Evolutionary conservation across 2,113 vertebrate species (phyloP), one percentile per base, ranked within the genome.

Genomic region (Carettochelys insculpta): DNA sequence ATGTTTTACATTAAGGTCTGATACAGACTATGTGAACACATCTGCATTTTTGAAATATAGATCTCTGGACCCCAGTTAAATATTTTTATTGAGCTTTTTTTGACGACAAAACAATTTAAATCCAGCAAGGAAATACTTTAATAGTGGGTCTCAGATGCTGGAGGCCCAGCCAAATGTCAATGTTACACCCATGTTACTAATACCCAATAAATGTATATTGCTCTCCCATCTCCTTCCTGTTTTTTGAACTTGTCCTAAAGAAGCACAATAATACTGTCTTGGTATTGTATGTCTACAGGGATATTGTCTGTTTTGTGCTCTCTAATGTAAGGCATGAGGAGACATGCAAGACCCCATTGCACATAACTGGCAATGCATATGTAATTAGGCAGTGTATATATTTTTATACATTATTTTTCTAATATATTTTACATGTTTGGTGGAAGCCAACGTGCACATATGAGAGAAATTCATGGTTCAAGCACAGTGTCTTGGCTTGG

Each of bases 401-500:
- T 54, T 50, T 4, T 29, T 12, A 11, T 48, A 13, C 20, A 2
- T 17, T 13, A 54, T 29, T 52, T 61, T 92, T 71, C 45, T 50
- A 52, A 19, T 73, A 29, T 25, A n/a, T 58, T 94, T 87, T 76
- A 92, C 9, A 5, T 90, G 31, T 94, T 93, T 76, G 41, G 51
- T 45, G 71, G 51, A 75, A 86, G 45, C 45, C 5, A 52, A 31
- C 56, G 11, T 47, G 73, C 89, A 61, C 25, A 5, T 87, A 34
- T 1, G 61, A 90, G 47, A 41, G 83, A 75, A 94, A 91, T 82
- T 88, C 75, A 50, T 88, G n/a, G 54, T 85, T 86, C 85, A 56
- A 82, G 45, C 41, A 22, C 61, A 29, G 0, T 83, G 5, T 80
- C 93, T 93, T 94, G 92, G 54, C 86, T 86, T 94, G 88, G 97